Percentiles rank a stretch among this genome's conserved stretches.
Evolutionary conservation across 1,140 invertebrate genomes (phyloP).

Genomic region (Eurosta solidaginis): DNA sequence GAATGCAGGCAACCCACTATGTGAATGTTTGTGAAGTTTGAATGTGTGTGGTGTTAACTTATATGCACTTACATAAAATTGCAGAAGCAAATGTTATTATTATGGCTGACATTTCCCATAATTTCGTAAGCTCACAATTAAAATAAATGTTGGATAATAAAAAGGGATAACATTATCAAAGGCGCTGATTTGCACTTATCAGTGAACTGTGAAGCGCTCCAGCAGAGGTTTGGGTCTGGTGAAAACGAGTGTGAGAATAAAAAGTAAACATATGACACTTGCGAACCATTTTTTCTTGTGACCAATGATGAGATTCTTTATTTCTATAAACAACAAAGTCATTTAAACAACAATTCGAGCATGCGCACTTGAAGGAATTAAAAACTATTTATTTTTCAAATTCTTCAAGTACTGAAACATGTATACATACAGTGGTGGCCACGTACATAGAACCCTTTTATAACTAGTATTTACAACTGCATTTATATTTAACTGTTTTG

Average conservation of each 20-base stretch:
- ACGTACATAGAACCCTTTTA: too few relatives aligned
- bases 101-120: constrained; percentile 4
- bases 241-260: background rate
- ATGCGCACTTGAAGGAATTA: too few relatives aligned
- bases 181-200: constrained; percentile 17
- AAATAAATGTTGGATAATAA: constrained; percentile 6
- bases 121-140: constrained; percentile 22
- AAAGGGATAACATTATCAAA: background rate
- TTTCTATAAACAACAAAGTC: background rate
- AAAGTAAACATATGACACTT: background rate
- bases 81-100: constrained; percentile 12
- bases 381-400: too few relatives aligned
- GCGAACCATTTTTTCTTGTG: background rate
- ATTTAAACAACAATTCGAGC: background rate
- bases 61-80: too few relatives aligned
- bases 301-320: background rate
- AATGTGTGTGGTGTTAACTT: too few relatives aligned
- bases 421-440: too few relatives aligned
- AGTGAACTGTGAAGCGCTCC: background rate
- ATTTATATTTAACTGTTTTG: too few relatives aligned
- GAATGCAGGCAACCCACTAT: too few relatives aligned
- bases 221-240: background rate
- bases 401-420: too few relatives aligned
- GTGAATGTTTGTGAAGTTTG: too few relatives aligned
- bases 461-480: too few relatives aligned